Evolutionary conservation across 2,888 invertebrate genomes (phyloP), one percentile per base, ranked within the genome.

Genomic region (Ariolimax columbianus): DNA sequence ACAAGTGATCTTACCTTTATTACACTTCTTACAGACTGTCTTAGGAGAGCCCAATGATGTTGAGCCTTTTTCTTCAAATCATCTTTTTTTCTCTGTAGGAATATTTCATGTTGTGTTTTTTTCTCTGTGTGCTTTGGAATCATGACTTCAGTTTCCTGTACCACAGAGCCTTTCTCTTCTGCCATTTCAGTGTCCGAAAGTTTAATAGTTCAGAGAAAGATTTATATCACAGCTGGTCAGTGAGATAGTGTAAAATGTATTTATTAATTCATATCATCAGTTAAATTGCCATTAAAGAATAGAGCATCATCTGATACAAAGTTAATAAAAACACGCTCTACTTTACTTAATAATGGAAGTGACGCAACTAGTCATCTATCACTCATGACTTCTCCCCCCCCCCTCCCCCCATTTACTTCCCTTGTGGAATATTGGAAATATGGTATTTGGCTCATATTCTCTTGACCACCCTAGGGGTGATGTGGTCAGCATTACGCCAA

Each of bases 11-110:
- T 4, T 63, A 85, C 85, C 81, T 81, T 77, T n/a, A 19, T 75
- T 30, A 92, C 92, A 85, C 89, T 89, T 7, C 89, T 86, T 63
- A 93, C 91, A 40, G 91, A 92, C 63, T 91, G 90, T 43, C 93
- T 88, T 47, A 93, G 87, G 30, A 93, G 86, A 0, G 89, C 86
- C 93, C 93, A 93, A 79, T 91, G 86, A 78, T 90, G 82, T 4
- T 86, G 84, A 33, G 92, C 91, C 86, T 90, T 91, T 40, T 87
- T 84, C 66, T 87, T 88, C 72, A 90, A 89, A 73, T 89, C 91
- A 55, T 88, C 86, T 63, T 89, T 88, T 9, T 89, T 86, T 30
- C 91, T 85, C 72, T 91, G 88, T 55, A 90, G 84, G 33, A 91
- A 87, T 63, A 91, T 89, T 40, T 90, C 89, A 66, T 91, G 84